Evolutionary conservation across 2,113 vertebrate species (phyloP), one percentile per base, ranked within the genome.

Genomic region (Fukomys damarensis): DNA sequence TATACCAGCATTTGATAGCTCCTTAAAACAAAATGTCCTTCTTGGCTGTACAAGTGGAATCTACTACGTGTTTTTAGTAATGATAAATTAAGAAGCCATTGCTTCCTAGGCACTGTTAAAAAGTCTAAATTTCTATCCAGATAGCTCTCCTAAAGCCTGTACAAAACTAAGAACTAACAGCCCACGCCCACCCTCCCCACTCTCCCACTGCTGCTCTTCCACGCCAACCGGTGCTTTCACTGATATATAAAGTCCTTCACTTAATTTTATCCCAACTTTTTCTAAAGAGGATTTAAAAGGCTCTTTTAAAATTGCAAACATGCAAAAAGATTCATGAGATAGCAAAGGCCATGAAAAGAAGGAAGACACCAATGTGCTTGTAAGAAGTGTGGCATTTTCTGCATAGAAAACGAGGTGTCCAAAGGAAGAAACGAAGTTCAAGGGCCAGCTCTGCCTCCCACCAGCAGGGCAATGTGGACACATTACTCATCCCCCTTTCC

Each of bases 21-120:
- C 30, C 26, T 95, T 81, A 79, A 65, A 82, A 49, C 35, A 86
- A 86, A 95, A 80, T 63, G 80, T 58, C 56, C 38, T 76, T 91
- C 22, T 41, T 88, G 38, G 35, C 35, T 93, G 49, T 63, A 76
- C 43, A 10, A 59, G n/a, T 30, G 41, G 19, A 80, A 85, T 65
- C 59, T 41, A 88, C n/a, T 54, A 56, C 61, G 16, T 81, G 12
- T 43, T 91, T 74, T 79, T 54, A 94, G 38, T 49, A 14, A 86
- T 3, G 72, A 41, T 43, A 63, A 70, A 41, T 28, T n/a, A 49
- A 89, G 89, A 96, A 72, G 38, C n/a, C 28, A 63, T 0, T 35
- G 4, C 32, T 70, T 28, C 66, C 13, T 13, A 79, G 13, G 16
- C 19, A 74, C 58, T 91, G 46, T 65, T 94, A 12, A 46, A n/a